Evolutionary conservation across 2,797 vertebrate species (phyloP), one percentile per base, ranked within the genome.

Genomic region (Morelia viridis): DNA sequence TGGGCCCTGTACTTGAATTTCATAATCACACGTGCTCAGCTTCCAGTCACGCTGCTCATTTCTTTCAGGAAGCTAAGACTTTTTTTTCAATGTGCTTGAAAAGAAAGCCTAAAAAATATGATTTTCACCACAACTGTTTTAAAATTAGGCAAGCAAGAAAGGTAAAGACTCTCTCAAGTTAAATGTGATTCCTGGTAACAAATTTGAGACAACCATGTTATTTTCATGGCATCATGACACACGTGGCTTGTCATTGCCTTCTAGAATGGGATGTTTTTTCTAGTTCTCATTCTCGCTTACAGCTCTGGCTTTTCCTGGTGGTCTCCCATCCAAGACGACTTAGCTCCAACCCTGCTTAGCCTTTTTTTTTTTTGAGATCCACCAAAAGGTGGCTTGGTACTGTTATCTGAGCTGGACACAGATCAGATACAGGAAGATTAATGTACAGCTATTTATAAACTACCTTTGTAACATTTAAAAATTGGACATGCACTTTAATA

Each of bases 381-480:
- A 46, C 41, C 41, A 80, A 80, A 80, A 80, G 22, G 46, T 80
- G 35, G 41, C 22, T 80, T 80, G 35, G 41, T 46, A 80, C 41
- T 80, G 46, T 80, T 80, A 80, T 80, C 76, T 2, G 11, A 80
- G 1, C 76, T 46, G 76, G 64, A 65, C 28, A 83, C 3, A 76
- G 85, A 35, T 46, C 8, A 0, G 2, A 56, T 76, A 17, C 0
- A 80, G 28, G 5, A 88, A 89, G 65, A 60, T 93, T 94, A 92
- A 87, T 93, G 15, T 53, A 91, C 76, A 91, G 50, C 13, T 91
- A 56, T 94, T 93, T 85, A 89, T 94, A 62, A 50, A 31, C 31
- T 90, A n/a, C 35, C 2, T 88, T 91, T 92, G 83, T 24, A 6
- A 13, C 92, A 41, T 80, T 93, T 90, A 91, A 93, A 57, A 24